phyloP scores from a whole-genome alignment of 2,113 vertebrate species.

The Platysteira castanea region DNA sequence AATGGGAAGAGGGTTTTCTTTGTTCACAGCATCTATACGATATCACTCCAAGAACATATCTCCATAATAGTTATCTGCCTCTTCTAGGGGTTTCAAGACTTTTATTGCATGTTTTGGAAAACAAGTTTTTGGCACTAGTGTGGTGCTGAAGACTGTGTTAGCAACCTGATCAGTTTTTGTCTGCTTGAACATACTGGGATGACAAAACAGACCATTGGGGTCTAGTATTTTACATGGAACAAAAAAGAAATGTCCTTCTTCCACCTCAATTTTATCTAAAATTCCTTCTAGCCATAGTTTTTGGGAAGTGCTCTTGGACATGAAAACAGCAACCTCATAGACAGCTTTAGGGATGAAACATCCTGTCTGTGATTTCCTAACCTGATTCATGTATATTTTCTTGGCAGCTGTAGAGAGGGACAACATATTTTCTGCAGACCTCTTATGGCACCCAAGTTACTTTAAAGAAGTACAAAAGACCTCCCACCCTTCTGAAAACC shows the following conservation, averaged over 20 bases:
- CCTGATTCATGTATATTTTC: neutral
- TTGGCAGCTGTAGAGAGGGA: neutral
- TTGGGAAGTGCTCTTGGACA: neutral
- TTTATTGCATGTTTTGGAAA: neutral
- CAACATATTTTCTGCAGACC: neutral
- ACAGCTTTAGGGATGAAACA: neutral
- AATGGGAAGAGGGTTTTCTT: neutral
- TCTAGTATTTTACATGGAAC: neutral
- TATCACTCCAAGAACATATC: neutral
- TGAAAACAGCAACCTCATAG: neutral
- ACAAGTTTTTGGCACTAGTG: neutral
- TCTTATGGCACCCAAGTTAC: neutral
- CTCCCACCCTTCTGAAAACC: neutral
- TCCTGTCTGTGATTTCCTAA: neutral
- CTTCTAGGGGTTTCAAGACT: neutral
- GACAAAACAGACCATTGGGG: accelerated
- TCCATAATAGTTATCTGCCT: neutral
- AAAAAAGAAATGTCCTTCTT: neutral
- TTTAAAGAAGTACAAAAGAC: neutral
- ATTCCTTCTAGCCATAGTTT: neutral
- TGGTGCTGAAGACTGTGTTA: neutral
- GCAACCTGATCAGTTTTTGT: neutral
- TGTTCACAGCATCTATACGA: neutral
- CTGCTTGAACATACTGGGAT: neutral
- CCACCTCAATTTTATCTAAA: neutral